A percentile compares a stretch with the other conserved stretches of the same genome.
Evolutionary conservation across 2,113 vertebrate species (phyloP).

Genomic region (Lycaon pictus): DNA sequence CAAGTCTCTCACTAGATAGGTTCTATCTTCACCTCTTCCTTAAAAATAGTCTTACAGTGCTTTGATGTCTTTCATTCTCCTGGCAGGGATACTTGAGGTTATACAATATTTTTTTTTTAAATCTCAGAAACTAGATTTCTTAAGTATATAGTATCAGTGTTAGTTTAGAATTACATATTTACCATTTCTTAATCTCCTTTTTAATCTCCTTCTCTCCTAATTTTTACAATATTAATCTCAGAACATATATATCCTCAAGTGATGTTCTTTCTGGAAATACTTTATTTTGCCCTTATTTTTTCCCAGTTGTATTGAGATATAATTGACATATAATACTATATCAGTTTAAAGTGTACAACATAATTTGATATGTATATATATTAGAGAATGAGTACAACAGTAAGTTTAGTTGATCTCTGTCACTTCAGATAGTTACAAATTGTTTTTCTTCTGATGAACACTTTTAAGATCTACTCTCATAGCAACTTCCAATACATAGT

Average conservation of each 20-base stretch:
- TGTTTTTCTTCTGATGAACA: constrained; percentile 2
- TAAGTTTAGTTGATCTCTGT: constrained; percentile 16
- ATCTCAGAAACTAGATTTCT: neutral
- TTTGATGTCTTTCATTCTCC: neutral
- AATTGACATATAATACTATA: neutral
- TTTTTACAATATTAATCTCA: neutral
- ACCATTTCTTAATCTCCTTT: neutral
- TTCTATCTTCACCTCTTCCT: neutral
- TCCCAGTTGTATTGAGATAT: neutral
- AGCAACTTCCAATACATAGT: neutral
- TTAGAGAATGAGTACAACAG: neutral
- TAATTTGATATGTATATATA: neutral
- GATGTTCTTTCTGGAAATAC: neutral
- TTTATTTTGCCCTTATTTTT: neutral
- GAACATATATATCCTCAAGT: neutral
- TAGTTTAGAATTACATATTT: neutral
- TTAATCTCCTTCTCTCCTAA: neutral
- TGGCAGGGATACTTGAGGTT: neutral
- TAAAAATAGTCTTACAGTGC: neutral
- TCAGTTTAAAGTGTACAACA: neutral
- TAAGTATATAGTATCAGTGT: neutral
- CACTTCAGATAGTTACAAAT: neutral
- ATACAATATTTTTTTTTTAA: neutral
- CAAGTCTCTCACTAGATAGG: neutral
- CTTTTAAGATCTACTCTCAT: neutral